These are phyloP conservation scores for Mico argentatus DNA, from an alignment of 2,797 vertebrate genomes.

Conservation along the genomic window DNA sequence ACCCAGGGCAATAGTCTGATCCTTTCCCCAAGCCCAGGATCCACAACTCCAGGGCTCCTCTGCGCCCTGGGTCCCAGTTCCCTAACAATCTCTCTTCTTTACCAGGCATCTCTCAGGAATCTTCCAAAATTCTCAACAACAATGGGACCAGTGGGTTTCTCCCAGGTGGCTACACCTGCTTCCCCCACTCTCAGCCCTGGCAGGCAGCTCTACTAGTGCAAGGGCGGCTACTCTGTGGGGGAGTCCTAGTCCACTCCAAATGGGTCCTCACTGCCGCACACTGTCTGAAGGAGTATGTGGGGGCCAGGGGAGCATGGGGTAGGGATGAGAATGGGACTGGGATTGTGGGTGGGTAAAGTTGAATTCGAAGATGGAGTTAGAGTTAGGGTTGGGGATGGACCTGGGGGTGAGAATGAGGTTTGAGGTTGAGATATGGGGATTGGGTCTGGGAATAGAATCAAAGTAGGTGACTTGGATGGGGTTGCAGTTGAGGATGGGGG, in stretches of 20 bases:
- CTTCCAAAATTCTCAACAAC: conserved; percentile 72
- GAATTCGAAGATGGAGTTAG: not conserved
- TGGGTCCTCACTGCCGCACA: conserved; percentile 81
- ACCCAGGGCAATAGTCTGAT: not conserved
- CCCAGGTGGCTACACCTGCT: conserved; percentile 77
- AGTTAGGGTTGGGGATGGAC: not conserved
- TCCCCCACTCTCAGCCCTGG: conserved; percentile 87
- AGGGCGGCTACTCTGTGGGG: conserved; percentile 82
- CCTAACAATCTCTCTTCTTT: not conserved
- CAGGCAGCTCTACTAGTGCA: conserved; percentile 78
- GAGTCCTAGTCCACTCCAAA: conserved; percentile 65
- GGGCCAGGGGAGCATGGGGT: not conserved
- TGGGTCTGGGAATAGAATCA: not conserved
- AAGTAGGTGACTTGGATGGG: not conserved
- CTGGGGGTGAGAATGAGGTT: not conserved
- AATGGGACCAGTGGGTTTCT: conserved; percentile 59
- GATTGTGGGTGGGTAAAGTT: fast-evolving
- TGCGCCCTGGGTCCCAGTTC: not conserved
- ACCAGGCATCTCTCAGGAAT: conserved; percentile 55
- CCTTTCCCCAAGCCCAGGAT: not conserved
- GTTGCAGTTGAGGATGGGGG: not conserved
- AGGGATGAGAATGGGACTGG: not conserved
- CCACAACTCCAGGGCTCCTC: not conserved
- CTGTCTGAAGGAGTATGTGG: conserved; percentile 77
- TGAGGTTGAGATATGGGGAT: not conserved